Conservation (phyloP, 2,797 vertebrate genomes). For the Carapus acus region DNA sequence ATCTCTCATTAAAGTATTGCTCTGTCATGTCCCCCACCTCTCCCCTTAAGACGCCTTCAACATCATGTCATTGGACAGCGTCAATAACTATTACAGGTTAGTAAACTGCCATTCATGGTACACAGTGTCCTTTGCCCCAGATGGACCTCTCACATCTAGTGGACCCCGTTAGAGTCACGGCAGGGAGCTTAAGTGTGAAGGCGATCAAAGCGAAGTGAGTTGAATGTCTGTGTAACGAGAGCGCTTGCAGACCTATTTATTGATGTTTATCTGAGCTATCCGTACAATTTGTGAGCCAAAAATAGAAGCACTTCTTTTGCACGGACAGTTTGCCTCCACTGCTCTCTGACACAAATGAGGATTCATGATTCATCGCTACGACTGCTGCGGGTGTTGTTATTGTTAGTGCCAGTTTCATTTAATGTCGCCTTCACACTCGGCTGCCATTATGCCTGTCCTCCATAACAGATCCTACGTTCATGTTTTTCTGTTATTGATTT, state of each 20-base stretch:
- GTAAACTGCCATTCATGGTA: constrained; percentile 23
- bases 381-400: no score
- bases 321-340: constrained; percentile 6
- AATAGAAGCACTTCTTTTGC: constrained; percentile 47
- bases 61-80: constrained; percentile 82
- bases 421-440: constrained; percentile 13
- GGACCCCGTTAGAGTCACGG: no score
- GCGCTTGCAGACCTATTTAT: constrained; percentile 32
- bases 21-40: constrained; percentile 30
- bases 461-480: constrained; percentile 23
- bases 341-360: constrained; percentile 27
- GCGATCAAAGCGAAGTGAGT: constrained; percentile 10
- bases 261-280: constrained; percentile 28
- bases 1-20: neutral
- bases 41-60: constrained; percentile 87
- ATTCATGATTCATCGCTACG: constrained; percentile 26
- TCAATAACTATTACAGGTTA: constrained; percentile 95
- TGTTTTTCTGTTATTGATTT: constrained; percentile 32
- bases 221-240: constrained; percentile 25
- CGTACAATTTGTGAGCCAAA: constrained; percentile 23
- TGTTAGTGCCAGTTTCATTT: constrained; percentile 34
- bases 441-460: constrained; percentile 24
- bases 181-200: constrained; percentile 9
- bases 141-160: no score
- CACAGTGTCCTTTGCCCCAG: neutral